Conservation (phyloP, 2,797 vertebrate species). For the Taeniopygia guttata region DNA sequence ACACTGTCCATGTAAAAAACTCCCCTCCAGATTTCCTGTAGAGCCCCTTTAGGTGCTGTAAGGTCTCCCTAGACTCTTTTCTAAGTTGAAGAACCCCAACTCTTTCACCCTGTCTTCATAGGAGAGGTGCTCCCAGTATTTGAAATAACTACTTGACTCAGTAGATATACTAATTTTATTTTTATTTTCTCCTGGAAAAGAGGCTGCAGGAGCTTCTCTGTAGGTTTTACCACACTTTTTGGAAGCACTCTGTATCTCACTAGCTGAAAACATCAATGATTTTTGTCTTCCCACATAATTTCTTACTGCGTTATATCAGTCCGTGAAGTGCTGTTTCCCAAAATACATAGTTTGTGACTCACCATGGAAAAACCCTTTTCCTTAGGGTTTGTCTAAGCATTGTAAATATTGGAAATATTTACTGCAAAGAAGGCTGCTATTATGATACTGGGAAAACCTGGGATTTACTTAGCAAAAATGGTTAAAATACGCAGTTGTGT, state of each 20-base stretch:
- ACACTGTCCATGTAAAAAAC: background rate
- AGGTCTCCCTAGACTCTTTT: background rate
- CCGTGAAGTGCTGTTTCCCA: slow-evolving; percentile 50
- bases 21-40: background rate
- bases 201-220: background rate
- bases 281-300: slow-evolving; percentile 57
- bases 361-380: slow-evolving; percentile 46
- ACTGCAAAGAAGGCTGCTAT: background rate
- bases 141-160: background rate
- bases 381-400: background rate
- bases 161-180: background rate
- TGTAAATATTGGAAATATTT: slow-evolving; percentile 23
- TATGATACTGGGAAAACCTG: background rate
- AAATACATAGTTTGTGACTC: slow-evolving; percentile 50
- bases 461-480: background rate
- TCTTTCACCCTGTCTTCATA: background rate
- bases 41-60: background rate
- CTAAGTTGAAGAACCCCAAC: background rate
- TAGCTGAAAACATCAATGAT: slow-evolving; percentile 34
- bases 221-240: background rate
- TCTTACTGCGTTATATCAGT: slow-evolving; percentile 1
- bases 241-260: background rate
- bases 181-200: background rate
- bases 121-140: background rate
- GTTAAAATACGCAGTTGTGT: background rate